Evolutionary conservation across 2,888 invertebrate species (phyloP), one percentile per base, ranked within the genome.

Genomic region (Apotomis betuletana): DNA sequence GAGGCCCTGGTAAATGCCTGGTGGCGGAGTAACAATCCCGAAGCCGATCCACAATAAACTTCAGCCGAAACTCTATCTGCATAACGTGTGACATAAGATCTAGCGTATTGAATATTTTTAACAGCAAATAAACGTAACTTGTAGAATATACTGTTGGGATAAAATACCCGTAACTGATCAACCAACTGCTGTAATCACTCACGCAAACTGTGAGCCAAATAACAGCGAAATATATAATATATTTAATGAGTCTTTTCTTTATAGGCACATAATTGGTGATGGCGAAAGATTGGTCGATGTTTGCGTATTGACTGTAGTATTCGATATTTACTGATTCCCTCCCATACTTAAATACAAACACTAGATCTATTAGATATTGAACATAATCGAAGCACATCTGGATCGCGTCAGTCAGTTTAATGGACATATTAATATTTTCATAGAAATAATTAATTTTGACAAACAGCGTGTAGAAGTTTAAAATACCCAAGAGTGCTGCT

Each of bases 31-130:
- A 88, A 69, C 78, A 82, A 6, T 75, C 76, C 73, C 83, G 79
- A 5, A 88, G 69, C 10, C 83, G 76, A 69, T 88, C 83, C 36
- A 81, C 82, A 4, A 91, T 80, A 13, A 81, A 78, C 67, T 76
- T 79, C n/a, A 91, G 70, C 61, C 91, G 81, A 59, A 77, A 80
- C 74, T 87, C 86, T 9, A 89, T 80, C 1, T 89, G 85, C 77
- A 85, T 82, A 5, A 87, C 81, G 72, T 91, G 87, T 38, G 85
- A 81, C 46, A 86, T 86, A 36, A 91, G 77, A 76, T 90, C 88
- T 36, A 91, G 70, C 4, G 81, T 86, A 0, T 87, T 88, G 0
- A 90, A 73, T 27, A 90, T 88, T 83, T 90, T 91, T 51, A 90
- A 83, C n/a, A 87, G 79, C 27, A 89, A 74, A 77, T 83, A 90